These are phyloP conservation scores for Sebastolobus altivelis DNA, from an alignment of 2,797 vertebrate species.

Conservation along the genomic window DNA sequence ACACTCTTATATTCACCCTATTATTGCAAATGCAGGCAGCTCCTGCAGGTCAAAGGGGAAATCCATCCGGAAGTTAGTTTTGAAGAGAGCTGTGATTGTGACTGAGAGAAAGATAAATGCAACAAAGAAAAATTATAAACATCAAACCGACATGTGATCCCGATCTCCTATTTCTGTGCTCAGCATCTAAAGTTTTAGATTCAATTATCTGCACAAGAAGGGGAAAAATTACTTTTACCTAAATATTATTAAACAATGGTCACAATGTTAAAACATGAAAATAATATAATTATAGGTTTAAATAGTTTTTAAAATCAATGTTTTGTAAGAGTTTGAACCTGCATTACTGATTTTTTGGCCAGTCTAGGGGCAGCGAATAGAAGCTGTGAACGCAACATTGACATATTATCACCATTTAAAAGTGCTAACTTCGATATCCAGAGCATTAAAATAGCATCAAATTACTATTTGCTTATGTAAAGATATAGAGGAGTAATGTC, in stretches of 20 bases:
- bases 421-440: too few species aligned
- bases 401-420: neutral
- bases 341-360: neutral
- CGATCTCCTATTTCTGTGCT: neutral
- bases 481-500: too few species aligned
- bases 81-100: constrained; percentile 98
- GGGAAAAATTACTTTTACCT: neutral
- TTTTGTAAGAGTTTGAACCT: neutral
- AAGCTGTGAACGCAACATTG: neutral
- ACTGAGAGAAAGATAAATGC: constrained; percentile 76
- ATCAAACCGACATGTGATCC: neutral
- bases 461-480: too few species aligned
- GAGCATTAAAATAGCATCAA: too few species aligned
- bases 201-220: neutral
- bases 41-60: constrained; percentile 98
- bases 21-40: constrained; percentile 94
- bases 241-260: neutral
- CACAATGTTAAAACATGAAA: neutral
- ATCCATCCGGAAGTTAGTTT: constrained; percentile 97
- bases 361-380: neutral
- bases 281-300: neutral
- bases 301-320: too few species aligned
- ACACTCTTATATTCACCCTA: constrained; percentile 85
- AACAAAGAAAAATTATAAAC: neutral
- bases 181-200: neutral